Conservation (phyloP, 2,113 vertebrate genomes). For the Myotis brandtii region DNA sequence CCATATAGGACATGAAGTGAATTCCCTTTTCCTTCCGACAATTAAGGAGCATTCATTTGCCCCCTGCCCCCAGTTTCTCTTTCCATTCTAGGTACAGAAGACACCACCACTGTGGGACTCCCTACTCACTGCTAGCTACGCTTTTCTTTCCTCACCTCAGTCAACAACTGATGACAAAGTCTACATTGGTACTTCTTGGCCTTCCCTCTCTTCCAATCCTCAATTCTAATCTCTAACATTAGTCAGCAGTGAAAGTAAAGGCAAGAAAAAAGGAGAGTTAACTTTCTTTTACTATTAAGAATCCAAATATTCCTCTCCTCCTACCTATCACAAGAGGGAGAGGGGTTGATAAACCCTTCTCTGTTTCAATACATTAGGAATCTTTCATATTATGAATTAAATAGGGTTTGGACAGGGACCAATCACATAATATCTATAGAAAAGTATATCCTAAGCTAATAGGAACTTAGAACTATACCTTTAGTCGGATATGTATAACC, state of each 20-base stretch:
- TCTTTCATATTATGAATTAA: neutral
- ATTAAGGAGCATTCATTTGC: neutral
- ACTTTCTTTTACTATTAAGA: neutral
- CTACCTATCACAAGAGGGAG: neutral
- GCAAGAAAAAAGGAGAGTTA: neutral
- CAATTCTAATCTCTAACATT: neutral
- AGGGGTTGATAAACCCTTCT: neutral
- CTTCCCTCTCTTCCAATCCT: neutral
- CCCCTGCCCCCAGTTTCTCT: neutral
- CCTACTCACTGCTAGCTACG: neutral
- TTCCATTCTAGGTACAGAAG: neutral
- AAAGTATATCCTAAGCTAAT: neutral
- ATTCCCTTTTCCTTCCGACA: neutral
- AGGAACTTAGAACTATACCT: neutral
- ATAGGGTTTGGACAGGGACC: neutral
- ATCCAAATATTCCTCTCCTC: neutral
- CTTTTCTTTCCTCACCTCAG: neutral
- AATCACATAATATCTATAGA: neutral
- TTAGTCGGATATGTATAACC: neutral
- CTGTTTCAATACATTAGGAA: neutral
- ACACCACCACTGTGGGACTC: neutral
- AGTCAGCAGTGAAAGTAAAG: neutral
- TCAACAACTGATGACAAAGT: constrained; percentile 4
- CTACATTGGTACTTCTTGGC: neutral
- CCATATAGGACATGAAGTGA: neutral